These are phyloP conservation scores for Noctua pronuba DNA, from an alignment of 2,888 invertebrate genomes.

Conservation along the genomic window DNA sequence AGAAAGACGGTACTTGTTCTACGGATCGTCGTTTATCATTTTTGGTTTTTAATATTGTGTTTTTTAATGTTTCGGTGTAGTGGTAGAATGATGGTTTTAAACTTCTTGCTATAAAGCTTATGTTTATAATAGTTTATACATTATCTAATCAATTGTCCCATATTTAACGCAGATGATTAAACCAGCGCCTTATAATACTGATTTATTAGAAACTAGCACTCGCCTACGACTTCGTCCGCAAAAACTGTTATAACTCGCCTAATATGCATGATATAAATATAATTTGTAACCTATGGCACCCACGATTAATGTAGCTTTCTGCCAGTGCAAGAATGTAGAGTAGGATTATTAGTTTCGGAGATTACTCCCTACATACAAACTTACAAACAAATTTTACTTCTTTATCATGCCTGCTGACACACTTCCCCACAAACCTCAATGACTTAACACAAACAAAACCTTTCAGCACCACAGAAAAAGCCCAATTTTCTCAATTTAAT, in stretches of 20 bases:
- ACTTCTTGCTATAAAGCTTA: background rate
- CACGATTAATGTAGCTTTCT: too few relatives aligned
- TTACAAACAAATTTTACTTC: too few relatives aligned
- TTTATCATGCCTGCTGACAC: background rate
- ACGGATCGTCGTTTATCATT: conserved; percentile 51
- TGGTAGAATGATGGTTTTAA: background rate
- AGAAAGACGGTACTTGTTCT: conserved; percentile 53
- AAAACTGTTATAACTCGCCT: too few relatives aligned
- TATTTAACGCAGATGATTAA: background rate
- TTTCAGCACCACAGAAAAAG: conserved; percentile 17
- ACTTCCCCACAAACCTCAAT: conserved; percentile 35
- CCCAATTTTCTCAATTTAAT: conserved; percentile 71
- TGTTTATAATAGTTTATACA: background rate
- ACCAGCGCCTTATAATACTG: background rate
- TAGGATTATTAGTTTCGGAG: too few relatives aligned
- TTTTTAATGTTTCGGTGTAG: background rate
- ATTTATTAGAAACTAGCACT: too few relatives aligned
- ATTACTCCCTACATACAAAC: too few relatives aligned
- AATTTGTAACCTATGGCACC: too few relatives aligned
- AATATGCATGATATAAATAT: too few relatives aligned
- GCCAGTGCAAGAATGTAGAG: too few relatives aligned
- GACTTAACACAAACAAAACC: conserved; percentile 40
- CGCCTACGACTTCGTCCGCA: too few relatives aligned
- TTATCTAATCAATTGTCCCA: background rate
- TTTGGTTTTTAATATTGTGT: conserved; percentile 34